A percentile compares a stretch with the other conserved stretches of the same genome.
Conservation (phyloP, 2,888 invertebrate species). For the Ectobius pallidus region DNA sequence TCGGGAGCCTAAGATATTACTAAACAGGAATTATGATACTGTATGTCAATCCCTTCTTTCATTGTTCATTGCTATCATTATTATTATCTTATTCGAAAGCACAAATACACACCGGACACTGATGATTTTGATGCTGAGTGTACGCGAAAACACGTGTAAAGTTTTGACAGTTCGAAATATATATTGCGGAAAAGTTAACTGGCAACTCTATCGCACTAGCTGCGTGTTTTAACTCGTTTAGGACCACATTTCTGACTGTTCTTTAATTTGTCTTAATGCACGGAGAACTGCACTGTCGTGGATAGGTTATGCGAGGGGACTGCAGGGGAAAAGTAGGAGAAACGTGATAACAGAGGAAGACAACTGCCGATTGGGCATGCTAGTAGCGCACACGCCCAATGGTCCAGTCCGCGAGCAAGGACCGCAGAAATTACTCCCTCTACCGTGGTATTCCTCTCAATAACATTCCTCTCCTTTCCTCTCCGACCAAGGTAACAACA, state of each 20-base stretch:
- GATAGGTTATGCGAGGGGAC: constrained; percentile 1
- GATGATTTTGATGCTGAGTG: too few species aligned
- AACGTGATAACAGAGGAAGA: constrained; percentile 6
- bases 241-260: neutral
- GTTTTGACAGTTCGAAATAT: too few species aligned
- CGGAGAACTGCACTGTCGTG: constrained; percentile 14
- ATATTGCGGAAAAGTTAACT: too few species aligned
- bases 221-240: too few species aligned
- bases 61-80: too few species aligned
- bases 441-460: neutral
- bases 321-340: neutral
- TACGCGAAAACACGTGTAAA: too few species aligned
- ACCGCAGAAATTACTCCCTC: neutral
- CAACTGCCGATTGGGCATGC: constrained; percentile 15
- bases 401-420: neutral
- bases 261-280: neutral
- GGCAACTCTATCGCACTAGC: too few species aligned
- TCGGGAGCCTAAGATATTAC: too few species aligned
- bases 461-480: neutral
- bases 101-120: too few species aligned
- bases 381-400: neutral
- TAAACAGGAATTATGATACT: too few species aligned
- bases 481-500: neutral
- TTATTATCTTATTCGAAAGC: too few species aligned
- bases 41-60: too few species aligned